Evolutionary conservation across 2,113 vertebrate species (phyloP).

Genomic region (Ochotona curzoniae): DNA sequence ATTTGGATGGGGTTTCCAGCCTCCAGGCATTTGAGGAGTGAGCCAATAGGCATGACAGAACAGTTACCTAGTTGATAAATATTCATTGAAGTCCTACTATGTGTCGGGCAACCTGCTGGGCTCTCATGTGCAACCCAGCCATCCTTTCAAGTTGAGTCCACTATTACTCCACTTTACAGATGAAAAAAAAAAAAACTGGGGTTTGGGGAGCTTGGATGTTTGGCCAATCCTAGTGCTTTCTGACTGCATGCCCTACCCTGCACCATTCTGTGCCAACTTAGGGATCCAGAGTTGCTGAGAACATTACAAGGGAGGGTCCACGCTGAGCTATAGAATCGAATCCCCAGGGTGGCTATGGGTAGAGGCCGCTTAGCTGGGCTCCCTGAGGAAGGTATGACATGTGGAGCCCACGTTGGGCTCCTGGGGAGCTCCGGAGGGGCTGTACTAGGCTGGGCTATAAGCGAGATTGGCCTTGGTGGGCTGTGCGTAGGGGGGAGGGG

Average conservation of each 20-base stretch:
- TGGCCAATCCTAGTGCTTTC: background rate
- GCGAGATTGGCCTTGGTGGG: conserved; percentile 43
- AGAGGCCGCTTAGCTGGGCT: background rate
- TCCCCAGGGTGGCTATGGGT: fast-evolving
- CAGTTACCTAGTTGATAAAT: background rate
- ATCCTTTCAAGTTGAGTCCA: background rate
- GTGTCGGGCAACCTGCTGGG: background rate
- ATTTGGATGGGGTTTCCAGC: too few relatives aligned
- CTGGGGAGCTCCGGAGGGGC: background rate
- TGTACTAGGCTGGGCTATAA: background rate
- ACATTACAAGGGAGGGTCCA: background rate
- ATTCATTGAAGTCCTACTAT: background rate
- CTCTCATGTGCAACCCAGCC: background rate
- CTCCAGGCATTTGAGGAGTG: too few relatives aligned
- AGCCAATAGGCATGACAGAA: background rate
- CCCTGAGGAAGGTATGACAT: background rate
- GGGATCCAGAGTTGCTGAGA: background rate
- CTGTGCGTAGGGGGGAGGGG: background rate
- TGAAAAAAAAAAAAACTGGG: conserved; percentile 59
- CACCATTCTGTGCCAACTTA: fast-evolving
- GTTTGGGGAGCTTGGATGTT: background rate
- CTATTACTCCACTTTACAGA: conserved; percentile 13
- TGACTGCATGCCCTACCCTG: background rate
- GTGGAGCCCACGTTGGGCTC: background rate
- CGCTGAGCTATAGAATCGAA: background rate